Conservation (phyloP, 2,797 vertebrate species). For the Anomalospiza imberbis region DNA sequence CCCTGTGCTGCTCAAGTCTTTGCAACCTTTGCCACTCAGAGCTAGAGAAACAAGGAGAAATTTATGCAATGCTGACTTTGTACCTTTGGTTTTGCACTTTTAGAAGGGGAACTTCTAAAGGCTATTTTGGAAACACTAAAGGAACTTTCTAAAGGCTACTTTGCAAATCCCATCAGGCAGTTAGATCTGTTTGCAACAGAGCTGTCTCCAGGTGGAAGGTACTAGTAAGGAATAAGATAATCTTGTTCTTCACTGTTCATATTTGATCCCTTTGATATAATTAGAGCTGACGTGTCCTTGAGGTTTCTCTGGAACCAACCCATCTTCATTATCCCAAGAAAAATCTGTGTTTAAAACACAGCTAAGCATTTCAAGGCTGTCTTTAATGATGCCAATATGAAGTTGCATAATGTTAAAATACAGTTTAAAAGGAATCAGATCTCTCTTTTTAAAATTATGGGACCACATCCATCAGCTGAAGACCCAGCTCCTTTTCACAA, state of each 20-base stretch:
- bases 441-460: background rate
- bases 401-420: background rate
- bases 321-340: background rate
- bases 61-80: background rate
- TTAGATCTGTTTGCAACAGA: background rate
- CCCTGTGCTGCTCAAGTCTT: background rate
- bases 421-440: background rate
- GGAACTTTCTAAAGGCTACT: background rate
- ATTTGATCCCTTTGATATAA: background rate
- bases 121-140: background rate
- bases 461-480: background rate
- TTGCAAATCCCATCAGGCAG: background rate
- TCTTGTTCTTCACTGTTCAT: background rate
- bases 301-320: background rate
- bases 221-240: background rate
- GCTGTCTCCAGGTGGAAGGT: background rate
- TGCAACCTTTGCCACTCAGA: background rate
- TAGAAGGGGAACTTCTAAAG: background rate
- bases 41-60: background rate
- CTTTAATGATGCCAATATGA: background rate
- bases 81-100: background rate
- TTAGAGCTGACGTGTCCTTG: background rate
- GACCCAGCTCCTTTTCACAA: background rate
- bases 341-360: background rate
- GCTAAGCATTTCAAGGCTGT: background rate